These are phyloP conservation scores for Gymnoscopelus braueri DNA, from an alignment of 2,797 vertebrate genomes.

Conservation along the genomic window DNA sequence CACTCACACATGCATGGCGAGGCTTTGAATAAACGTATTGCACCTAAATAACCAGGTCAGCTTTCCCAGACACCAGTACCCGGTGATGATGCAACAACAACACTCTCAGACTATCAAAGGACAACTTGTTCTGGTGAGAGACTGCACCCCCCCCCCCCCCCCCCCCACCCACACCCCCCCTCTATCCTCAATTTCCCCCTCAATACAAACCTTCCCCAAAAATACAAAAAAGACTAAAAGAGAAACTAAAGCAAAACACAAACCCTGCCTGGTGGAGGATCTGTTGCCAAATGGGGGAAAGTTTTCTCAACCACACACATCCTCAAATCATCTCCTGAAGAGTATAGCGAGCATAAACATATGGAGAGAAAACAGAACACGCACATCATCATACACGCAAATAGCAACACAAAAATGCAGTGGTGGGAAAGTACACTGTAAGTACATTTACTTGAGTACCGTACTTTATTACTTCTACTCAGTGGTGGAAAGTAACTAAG, in stretches of 20 bases:
- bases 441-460: no score
- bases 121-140: constrained; percentile 63
- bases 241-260: not conserved
- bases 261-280: constrained; percentile 29
- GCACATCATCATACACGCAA: no score
- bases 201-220: constrained; percentile 30
- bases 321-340: constrained; percentile 28
- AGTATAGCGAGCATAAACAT: constrained; percentile 31
- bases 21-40: constrained; percentile 43
- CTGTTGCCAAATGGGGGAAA: constrained; percentile 42
- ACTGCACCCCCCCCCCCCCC: no score
- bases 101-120: constrained; percentile 72
- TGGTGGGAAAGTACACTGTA: no score
- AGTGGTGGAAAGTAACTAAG: no score
- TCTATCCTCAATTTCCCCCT: constrained; percentile 33
- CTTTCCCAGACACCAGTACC: constrained; percentile 55
- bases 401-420: no score
- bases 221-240: no score
- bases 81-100: constrained; percentile 64
- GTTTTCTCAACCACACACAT: constrained; percentile 41
- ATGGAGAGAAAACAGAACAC: no score
- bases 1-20: constrained; percentile 18
- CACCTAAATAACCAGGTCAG: constrained; percentile 71
- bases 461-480: no score
- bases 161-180: not conserved